A percentile compares a stretch with the other conserved stretches of the same genome.
Conservation (phyloP, 2,888 invertebrate species). For the Sesia apiformis region DNA sequence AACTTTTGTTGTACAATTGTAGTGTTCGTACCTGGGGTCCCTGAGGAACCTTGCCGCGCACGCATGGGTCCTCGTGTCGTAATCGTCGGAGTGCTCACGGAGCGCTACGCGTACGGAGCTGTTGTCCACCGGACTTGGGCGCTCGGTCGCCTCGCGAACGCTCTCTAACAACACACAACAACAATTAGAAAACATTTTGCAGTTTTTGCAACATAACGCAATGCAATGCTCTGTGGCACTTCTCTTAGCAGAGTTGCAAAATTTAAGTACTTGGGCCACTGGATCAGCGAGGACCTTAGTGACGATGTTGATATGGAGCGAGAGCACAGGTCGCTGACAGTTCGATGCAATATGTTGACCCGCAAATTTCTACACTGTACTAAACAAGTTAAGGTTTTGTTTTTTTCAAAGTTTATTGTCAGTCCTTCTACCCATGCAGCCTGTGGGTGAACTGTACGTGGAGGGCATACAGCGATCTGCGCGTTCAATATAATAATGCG, state of each 20-base stretch:
- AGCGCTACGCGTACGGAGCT: slow-evolving; percentile 29
- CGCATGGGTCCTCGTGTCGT: slow-evolving; percentile 27
- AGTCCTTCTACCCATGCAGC: background rate
- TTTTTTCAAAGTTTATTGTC: too few relatives aligned
- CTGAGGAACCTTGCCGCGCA: slow-evolving; percentile 38
- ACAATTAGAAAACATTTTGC: background rate
- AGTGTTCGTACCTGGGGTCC: slow-evolving; percentile 12
- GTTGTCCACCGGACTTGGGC: slow-evolving; percentile 15
- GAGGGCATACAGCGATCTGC: too few relatives aligned
- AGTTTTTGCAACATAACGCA: background rate
- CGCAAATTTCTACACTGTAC: too few relatives aligned
- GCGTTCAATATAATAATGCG: too few relatives aligned
- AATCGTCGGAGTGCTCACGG: slow-evolving; percentile 44
- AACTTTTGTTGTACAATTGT: too few relatives aligned
- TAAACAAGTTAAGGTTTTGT: too few relatives aligned
- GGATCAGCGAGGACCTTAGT: background rate
- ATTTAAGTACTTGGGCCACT: background rate
- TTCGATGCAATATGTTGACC: too few relatives aligned
- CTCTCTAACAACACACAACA: slow-evolving; percentile 26
- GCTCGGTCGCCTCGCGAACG: slow-evolving; percentile 27
- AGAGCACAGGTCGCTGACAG: too few relatives aligned
- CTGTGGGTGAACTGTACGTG: background rate
- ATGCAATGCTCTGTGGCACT: background rate
- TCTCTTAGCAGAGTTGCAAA: too few relatives aligned
- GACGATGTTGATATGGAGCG: background rate